phyloP scores from a whole-genome alignment of 2,888 invertebrate species.

The Dioctria linearis region DNA sequence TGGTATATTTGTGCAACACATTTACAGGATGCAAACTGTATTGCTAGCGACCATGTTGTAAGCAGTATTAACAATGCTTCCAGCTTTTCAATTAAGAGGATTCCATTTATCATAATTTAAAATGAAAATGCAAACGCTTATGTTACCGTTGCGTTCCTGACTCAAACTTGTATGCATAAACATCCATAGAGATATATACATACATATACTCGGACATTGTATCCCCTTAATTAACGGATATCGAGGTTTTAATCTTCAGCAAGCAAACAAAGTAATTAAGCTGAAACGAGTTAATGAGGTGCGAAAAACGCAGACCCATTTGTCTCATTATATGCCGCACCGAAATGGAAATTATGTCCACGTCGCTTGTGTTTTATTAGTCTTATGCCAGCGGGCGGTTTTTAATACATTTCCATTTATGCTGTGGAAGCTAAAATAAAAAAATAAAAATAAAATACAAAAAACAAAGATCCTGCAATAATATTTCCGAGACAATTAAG shows the following conservation, averaged over 20 bases:
- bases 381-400: slow-evolving; percentile 25
- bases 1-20: too few relatives aligned
- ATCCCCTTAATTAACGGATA: slow-evolving; percentile 16
- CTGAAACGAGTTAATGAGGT: slow-evolving; percentile 51
- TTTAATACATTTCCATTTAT: neutral
- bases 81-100: neutral
- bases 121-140: neutral
- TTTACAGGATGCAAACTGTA: too few relatives aligned
- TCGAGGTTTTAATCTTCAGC: slow-evolving; percentile 51
- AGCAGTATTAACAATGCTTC: too few relatives aligned
- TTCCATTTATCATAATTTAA: slow-evolving; percentile 34
- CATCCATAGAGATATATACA: too few relatives aligned
- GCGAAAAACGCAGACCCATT: slow-evolving; percentile 53
- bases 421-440: slow-evolving; percentile 33
- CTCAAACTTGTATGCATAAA: too few relatives aligned
- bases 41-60: too few relatives aligned
- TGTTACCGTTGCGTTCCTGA: too few relatives aligned
- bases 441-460: neutral
- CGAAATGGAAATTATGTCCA: slow-evolving; percentile 54
- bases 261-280: slow-evolving; percentile 50
- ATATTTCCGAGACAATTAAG: slow-evolving; percentile 39
- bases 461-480: neutral
- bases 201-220: too few relatives aligned
- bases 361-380: slow-evolving; percentile 39
- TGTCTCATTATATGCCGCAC: slow-evolving; percentile 48